Evolutionary conservation across 2,113 vertebrate species (phyloP).

Genomic region (Gorsachius goisagi): DNA sequence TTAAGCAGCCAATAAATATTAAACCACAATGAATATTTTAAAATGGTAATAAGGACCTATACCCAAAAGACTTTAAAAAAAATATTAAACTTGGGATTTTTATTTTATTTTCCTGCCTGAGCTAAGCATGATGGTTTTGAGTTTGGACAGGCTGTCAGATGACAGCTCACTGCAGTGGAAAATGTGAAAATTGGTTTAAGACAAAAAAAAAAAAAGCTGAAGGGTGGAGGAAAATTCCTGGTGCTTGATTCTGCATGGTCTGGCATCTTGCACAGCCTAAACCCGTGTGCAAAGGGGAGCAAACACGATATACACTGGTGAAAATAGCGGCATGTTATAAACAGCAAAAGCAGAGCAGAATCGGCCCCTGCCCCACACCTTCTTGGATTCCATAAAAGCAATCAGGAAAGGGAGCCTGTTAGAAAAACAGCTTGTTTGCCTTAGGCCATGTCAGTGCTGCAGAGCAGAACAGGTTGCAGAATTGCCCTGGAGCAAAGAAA

Average conservation of each 20-base stretch:
- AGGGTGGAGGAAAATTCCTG: conserved; percentile 12
- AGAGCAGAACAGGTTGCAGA: not conserved
- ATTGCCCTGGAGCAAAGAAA: not conserved
- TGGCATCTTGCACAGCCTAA: not conserved
- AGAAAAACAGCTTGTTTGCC: not conserved
- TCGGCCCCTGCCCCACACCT: not conserved
- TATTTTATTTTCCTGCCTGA: conserved; percentile 2
- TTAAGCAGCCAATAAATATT: conserved; percentile 57
- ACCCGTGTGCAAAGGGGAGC: not conserved
- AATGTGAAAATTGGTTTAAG: conserved; percentile 30
- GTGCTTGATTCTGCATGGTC: not conserved
- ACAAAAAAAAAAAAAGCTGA: not conserved
- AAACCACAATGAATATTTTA: conserved; percentile 44
- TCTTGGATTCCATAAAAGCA: not conserved
- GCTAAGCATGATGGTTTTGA: not conserved
- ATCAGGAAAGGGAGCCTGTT: not conserved
- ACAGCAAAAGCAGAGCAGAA: not conserved
- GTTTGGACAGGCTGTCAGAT: conserved; percentile 25
- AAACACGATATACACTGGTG: not conserved
- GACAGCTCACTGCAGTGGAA: conserved; percentile 33
- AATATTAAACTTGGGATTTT: not conserved
- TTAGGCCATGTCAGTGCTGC: not conserved
- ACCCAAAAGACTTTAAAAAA: not conserved
- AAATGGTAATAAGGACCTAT: not conserved
- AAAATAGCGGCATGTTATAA: not conserved